A percentile compares a stretch with the other conserved stretches of the same genome.
Evolutionary conservation across 2,797 vertebrate genomes (phyloP).

Genomic region (Dryobates pubescens): DNA sequence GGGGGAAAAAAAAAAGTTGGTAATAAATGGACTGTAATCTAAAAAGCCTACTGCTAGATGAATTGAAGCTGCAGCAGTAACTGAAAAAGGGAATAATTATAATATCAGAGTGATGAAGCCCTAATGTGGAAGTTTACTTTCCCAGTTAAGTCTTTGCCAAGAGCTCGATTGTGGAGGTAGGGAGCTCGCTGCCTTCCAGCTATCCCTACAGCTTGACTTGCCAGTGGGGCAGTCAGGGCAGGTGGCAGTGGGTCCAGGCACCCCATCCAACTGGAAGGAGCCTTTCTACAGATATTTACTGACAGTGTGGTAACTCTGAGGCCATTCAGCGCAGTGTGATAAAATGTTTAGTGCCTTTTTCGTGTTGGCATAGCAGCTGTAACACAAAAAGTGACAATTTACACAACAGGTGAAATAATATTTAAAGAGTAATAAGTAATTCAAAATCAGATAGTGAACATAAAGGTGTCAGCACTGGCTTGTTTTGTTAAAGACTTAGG

Average conservation of each 20-base stretch:
- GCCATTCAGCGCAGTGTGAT: neutral
- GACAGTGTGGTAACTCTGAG: neutral
- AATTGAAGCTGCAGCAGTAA: conserved; percentile 68
- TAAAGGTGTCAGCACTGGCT: neutral
- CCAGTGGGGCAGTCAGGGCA: neutral
- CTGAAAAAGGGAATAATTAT: conserved; percentile 54
- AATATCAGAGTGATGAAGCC: conserved; percentile 9
- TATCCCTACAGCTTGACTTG: neutral
- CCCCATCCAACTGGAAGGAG: neutral
- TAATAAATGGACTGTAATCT: conserved; percentile 75
- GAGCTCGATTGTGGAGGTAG: neutral
- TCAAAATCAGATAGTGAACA: neutral
- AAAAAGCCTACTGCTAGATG: conserved; percentile 73
- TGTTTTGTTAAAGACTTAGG: conserved; percentile 29
- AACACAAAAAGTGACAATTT: conserved; percentile 14
- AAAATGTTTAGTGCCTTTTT: conserved; percentile 17
- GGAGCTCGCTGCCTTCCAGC: neutral
- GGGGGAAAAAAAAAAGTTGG: conserved; percentile 70
- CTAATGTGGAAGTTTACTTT: conserved; percentile 3
- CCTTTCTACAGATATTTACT: conserved; percentile 3
- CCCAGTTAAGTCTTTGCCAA: conserved; percentile 9
- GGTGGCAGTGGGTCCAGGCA: neutral
- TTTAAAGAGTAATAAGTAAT: conserved; percentile 8
- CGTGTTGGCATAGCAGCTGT: neutral
- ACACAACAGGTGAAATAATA: neutral